Conservation (phyloP, 2,797 vertebrate genomes). For the Acanthopagrus latus region DNA sequence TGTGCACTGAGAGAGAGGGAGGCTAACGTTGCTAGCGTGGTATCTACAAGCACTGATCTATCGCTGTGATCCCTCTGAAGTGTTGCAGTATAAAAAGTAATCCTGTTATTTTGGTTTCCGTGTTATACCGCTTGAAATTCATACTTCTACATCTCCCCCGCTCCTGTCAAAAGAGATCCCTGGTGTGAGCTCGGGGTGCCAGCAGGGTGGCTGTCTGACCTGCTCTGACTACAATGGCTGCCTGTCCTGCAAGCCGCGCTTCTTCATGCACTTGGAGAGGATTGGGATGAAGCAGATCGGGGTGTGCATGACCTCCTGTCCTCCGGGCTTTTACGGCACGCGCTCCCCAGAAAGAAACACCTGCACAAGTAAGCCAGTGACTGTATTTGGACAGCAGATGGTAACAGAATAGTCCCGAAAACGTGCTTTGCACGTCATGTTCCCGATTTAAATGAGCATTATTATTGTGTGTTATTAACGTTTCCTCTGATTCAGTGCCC, state of each 20-base stretch:
- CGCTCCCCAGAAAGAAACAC: conserved; percentile 97
- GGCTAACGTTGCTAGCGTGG: not conserved
- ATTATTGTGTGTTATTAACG: not conserved
- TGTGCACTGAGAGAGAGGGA: conserved; percentile 9
- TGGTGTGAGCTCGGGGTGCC: conserved; percentile 94
- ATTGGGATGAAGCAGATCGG: conserved; percentile 98
- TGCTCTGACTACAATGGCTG: conserved; percentile 99
- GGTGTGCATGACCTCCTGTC: conserved; percentile 97
- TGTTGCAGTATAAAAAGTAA: not conserved
- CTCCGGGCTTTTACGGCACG: conserved; percentile 95
- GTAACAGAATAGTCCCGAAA: not conserved
- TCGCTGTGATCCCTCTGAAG: not conserved
- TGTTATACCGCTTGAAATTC: not conserved
- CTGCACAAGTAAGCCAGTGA: conserved; percentile 93
- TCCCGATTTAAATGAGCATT: not conserved
- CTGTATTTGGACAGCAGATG: not conserved
- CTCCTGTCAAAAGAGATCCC: conserved; percentile 86
- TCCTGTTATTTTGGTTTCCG: not conserved
- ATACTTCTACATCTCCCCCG: not conserved
- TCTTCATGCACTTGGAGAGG: conserved; percentile 99
- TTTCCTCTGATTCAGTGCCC: not conserved
- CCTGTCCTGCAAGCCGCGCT: conserved; percentile 96
- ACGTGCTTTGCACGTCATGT: not conserved
- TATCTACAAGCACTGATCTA: not conserved
- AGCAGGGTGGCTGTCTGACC: conserved; percentile 96